phyloP scores from a whole-genome alignment of 2,113 vertebrate genomes.

The Serilophus lunatus region DNA sequence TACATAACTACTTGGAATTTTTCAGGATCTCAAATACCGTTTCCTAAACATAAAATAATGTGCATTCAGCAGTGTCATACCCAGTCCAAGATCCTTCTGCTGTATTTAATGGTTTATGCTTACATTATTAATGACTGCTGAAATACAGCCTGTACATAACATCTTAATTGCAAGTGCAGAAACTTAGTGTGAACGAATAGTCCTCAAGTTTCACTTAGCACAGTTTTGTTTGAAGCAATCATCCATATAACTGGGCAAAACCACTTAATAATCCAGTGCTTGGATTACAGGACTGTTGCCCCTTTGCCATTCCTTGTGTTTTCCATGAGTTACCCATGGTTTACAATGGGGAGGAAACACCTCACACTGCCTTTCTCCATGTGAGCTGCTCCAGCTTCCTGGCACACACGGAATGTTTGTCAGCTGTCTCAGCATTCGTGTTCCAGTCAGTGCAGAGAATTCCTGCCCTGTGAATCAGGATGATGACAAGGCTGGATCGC shows the following conservation, averaged over 20 bases:
- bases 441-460: conserved; percentile 25
- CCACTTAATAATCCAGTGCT: neutral
- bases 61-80: neutral
- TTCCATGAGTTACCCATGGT: neutral
- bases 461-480: conserved; percentile 20
- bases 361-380: neutral
- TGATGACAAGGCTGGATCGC: conserved; percentile 65
- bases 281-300: neutral
- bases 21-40: conserved; percentile 18
- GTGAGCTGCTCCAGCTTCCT: neutral
- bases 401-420: neutral
- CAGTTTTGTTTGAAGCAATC: neutral
- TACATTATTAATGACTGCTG: conserved; percentile 16
- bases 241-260: neutral
- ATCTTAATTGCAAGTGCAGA: neutral
- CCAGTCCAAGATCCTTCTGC: neutral
- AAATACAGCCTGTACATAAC: neutral
- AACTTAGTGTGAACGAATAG: neutral
- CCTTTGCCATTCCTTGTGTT: neutral
- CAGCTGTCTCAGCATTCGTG: conserved; percentile 17
- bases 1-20: neutral
- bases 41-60: neutral
- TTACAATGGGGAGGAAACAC: conserved; percentile 10
- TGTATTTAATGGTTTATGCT: neutral
- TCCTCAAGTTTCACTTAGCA: neutral